Evolutionary conservation across 2,797 vertebrate genomes (phyloP).

Genomic region (Vultur gryphus): DNA sequence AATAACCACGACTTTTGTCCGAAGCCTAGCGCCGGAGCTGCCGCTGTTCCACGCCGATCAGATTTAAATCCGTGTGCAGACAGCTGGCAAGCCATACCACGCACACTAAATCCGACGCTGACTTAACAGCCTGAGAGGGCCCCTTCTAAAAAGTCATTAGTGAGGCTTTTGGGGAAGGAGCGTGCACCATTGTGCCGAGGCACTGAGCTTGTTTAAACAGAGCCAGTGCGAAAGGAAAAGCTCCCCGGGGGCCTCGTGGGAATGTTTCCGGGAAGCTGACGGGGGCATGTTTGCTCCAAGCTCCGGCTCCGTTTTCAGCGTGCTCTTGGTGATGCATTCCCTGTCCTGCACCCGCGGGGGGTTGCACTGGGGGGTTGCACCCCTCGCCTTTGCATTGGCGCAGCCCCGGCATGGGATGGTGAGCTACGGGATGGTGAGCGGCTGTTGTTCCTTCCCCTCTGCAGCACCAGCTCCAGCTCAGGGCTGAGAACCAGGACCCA

Average conservation of each 20-base stretch:
- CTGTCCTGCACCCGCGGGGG: neutral
- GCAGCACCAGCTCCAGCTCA: neutral
- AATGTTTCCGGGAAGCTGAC: neutral
- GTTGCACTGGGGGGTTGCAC: neutral
- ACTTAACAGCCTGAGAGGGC: constrained; percentile 18
- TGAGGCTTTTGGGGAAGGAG: neutral
- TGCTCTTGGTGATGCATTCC: accelerated
- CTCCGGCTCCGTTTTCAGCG: accelerated
- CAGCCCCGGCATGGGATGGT: accelerated
- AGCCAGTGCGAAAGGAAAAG: neutral
- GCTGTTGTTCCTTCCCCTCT: neutral
- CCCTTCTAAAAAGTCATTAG: constrained; percentile 35
- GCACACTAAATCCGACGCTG: neutral
- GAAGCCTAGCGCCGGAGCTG: neutral
- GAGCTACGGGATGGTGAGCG: neutral
- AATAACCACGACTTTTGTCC: constrained; percentile 15
- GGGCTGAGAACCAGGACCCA: neutral
- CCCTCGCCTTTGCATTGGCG: accelerated
- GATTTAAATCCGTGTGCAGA: neutral
- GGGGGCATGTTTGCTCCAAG: neutral
- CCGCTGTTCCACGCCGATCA: neutral
- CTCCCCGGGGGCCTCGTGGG: neutral
- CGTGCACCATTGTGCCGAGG: neutral
- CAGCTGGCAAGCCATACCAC: constrained; percentile 40
- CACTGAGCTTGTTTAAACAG: neutral